Conservation (phyloP, 2,113 vertebrate species). For the Perognathus longimembris region DNA sequence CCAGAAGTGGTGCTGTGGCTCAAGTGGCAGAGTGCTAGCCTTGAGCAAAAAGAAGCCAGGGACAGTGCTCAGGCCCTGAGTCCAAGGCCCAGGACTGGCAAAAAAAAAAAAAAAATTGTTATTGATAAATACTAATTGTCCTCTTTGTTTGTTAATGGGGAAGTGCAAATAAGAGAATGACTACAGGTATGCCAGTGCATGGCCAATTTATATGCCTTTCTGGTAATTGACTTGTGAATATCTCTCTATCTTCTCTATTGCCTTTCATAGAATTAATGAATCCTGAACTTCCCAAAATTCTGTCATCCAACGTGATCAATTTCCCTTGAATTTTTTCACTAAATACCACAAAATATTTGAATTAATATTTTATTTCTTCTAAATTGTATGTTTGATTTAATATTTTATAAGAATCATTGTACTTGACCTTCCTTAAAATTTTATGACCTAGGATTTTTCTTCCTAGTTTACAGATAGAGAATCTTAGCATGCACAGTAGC, state of each 20-base stretch:
- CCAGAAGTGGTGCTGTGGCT: no score
- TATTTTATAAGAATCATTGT: conserved; percentile 4
- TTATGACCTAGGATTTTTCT: not conserved
- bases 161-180: not conserved
- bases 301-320: not conserved
- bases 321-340: not conserved
- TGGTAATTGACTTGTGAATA: conserved; percentile 23
- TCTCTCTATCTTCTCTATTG: not conserved
- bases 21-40: no score
- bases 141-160: no score
- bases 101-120: no score
- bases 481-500: not conserved
- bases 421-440: not conserved
- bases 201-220: conserved; percentile 37
- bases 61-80: no score
- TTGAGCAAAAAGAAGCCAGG: no score
- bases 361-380: no score
- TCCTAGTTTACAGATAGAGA: not conserved
- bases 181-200: not conserved
- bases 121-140: no score
- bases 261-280: conserved; percentile 5
- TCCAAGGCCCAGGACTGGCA: no score
- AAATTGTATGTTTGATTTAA: not conserved
- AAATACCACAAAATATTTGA: not conserved
- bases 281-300: not conserved